Conservation (phyloP, 2,113 vertebrate genomes). For the Corydoras sp. region DNA sequence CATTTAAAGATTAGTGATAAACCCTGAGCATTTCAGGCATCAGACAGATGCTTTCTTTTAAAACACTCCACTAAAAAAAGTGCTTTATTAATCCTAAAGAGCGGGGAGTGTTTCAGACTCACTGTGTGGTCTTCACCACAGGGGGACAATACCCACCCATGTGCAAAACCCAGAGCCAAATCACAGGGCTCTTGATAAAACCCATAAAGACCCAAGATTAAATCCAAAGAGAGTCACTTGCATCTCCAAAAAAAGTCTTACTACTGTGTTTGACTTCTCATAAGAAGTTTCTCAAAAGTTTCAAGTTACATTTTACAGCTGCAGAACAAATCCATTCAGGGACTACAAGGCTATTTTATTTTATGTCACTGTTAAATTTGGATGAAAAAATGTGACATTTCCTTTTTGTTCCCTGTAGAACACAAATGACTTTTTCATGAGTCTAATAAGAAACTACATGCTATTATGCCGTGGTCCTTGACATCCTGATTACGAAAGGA, state of each 20-base stretch:
- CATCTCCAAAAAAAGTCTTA: conserved; percentile 29
- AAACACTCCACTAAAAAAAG: conserved; percentile 15
- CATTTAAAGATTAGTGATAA: conserved; percentile 19
- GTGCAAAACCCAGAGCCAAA: conserved; percentile 19
- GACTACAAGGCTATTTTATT: conserved; percentile 45
- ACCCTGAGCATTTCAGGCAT: background rate
- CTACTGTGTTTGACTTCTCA: background rate
- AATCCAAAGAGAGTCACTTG: conserved; percentile 6
- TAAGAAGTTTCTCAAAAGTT: conserved; percentile 16
- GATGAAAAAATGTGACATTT: conserved; percentile 20
- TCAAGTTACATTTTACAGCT: conserved; percentile 28
- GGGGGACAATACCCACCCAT: conserved; percentile 11
- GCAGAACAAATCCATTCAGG: conserved; percentile 27
- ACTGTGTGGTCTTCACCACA: conserved; percentile 37
- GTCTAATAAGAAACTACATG: conserved; percentile 51
- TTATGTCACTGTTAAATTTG: conserved; percentile 39
- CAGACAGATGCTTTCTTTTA: conserved; percentile 14
- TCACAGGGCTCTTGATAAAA: conserved; percentile 17
- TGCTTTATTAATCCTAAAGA: conserved; percentile 20
- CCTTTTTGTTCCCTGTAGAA: conserved; percentile 25
- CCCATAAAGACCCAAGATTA: conserved; percentile 1
- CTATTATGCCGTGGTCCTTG: conserved; percentile 46
- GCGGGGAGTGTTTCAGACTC: conserved; percentile 16
- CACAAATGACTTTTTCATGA: conserved; percentile 48
- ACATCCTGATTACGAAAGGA: conserved; percentile 49